Base-by-base conservation (phyloP, 92 coral and sea anemone species). In the Zoanthus solanderi region DNA sequence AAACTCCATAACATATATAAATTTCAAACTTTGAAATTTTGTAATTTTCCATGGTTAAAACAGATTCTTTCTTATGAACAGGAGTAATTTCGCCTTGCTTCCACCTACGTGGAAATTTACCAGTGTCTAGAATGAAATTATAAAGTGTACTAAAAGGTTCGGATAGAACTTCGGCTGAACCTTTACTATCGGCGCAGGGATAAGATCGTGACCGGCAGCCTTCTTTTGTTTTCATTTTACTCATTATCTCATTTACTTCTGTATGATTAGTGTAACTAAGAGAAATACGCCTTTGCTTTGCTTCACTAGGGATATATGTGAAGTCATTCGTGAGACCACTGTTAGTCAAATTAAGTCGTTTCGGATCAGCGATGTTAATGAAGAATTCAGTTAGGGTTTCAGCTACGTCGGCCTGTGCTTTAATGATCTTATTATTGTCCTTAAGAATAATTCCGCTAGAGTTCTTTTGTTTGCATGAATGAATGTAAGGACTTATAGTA, bases 401-500 rank as follows among this genome's bases (percentile, higher is more conserved):
- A 53, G 58, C 58, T 53, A 7, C 58, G 58, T 53, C 58, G 6
- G 58, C 6, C 58, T 53, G 58, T 2, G 58, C 10, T 53, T 53
- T 53, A 53, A 53, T 53, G 58, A 53, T 53, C 58, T 53, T 53
- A 53, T 53, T 53, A 8, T 53, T 53, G 58, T 53, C 58, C 58
- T 53, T 9, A 9, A 53, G 58, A 53, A 53, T 53, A 8, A 53
- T 53, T 2, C 58, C 6, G 58, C 58, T 53, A 53, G 58, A 53
- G 58, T 53, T 53, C 15, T 53, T 53, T 53, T 53, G 58, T 53
- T 53, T 10, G 74, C 75, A 50, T 54, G 92, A 89, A 46, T 89
- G 84, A 2, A 89, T 52, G 47, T 66, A 89, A 7, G 89, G 92
- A 10, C 34, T 45, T 0, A 77, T 84, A 7, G 92, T 66, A 28